These are phyloP conservation scores for Seriola rivoliana DNA, from an alignment of 2,113 vertebrate genomes.

Conservation along the genomic window DNA sequence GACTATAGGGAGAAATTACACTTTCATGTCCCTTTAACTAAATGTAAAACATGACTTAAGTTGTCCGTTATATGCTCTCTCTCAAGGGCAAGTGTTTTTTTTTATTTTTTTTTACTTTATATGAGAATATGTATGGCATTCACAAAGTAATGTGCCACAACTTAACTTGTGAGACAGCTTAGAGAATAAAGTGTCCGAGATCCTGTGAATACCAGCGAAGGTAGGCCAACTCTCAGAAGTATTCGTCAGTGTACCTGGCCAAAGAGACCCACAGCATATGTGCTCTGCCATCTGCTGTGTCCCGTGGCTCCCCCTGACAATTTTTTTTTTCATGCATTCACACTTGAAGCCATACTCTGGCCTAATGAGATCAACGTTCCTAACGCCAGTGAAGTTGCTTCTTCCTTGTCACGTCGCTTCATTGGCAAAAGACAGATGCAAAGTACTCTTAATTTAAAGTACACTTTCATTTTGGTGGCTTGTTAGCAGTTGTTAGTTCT, in stretches of 20 bases:
- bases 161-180: slow-evolving; percentile 3
- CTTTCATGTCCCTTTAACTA: too few species aligned
- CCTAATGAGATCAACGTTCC: slow-evolving; percentile 60
- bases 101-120: not conserved
- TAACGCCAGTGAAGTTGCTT: slow-evolving; percentile 29
- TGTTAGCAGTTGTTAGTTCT: not conserved
- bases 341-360: slow-evolving; percentile 43
- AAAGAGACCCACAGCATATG: slow-evolving; percentile 75
- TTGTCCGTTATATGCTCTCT: not conserved
- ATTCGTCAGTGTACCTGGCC: slow-evolving; percentile 78
- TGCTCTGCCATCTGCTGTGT: slow-evolving; percentile 77
- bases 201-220: slow-evolving; percentile 54
- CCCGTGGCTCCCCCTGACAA: slow-evolving; percentile 64
- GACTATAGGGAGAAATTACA: not conserved
- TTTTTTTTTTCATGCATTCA: slow-evolving; percentile 69
- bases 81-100: not conserved
- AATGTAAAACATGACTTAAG: too few species aligned
- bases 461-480: not conserved
- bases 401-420: slow-evolving; percentile 16
- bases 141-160: slow-evolving; percentile 18
- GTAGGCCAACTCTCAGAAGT: slow-evolving; percentile 77
- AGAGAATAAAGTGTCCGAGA: slow-evolving; percentile 32
- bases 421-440: not conserved
- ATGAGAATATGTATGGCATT: not conserved
- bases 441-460: not conserved